Evolutionary conservation across 2,113 vertebrate species (phyloP), one percentile per base, ranked within the genome.

Genomic region (Hippocampus mohnikei): DNA sequence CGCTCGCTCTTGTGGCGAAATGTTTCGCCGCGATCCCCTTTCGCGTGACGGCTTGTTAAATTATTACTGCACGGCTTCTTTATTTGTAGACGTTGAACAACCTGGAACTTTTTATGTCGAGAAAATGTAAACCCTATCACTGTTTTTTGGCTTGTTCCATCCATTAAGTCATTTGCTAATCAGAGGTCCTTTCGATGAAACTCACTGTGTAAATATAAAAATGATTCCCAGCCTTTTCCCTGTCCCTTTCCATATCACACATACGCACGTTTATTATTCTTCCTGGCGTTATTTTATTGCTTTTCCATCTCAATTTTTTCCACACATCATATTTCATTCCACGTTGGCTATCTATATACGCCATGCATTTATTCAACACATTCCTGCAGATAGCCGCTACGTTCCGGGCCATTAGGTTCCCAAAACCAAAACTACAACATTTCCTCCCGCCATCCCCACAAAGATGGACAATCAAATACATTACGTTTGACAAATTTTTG

Each of bases 321-420:
- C 42, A 27, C 20, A 33, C 52, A n/a, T 63, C 15, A 48, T 67
- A 55, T 46, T 27, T n/a, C 33, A 3, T 69, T 66, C 69, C 46
- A 13, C 69, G 20, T 73, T 65, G 50, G 59, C 27, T 46, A 16
- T 67, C 55, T 15, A 71, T 71, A 27, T 21, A 53, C 25, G 33
- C 33, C 8, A 3, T 2, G 23, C 29, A 66, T 78, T 37, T 78
- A 70, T 69, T 64, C 42, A 20, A 52, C n/a, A 67, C 66, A 33
- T 77, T 64, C 48, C 66, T 67, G 21, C 6, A 29, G 29, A 70
- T 66, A 42, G 11, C 29, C 33, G 20, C 23, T 56, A 41, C 37
- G 41, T 65, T 65, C 11, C 44, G 61, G 62, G 50, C 50, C 8
- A 44, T 3, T 44, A 25, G 37, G 21, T 25, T 60, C 15, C 58